Evolutionary conservation across 2,888 invertebrate species (phyloP).

Genomic region (Ypsolopha scabrella): DNA sequence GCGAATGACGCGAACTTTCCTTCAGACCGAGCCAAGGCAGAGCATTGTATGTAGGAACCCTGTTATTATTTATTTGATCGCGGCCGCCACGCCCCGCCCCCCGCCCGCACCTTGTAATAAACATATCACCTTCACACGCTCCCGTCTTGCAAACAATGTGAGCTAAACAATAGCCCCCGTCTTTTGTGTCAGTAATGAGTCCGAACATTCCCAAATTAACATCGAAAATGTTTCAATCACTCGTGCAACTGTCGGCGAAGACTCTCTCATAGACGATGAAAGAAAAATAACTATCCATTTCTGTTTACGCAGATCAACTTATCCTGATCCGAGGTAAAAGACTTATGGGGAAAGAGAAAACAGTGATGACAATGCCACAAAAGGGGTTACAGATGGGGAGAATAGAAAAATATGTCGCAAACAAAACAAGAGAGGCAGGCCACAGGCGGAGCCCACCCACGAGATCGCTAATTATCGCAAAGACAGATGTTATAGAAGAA

Average conservation of each 20-base stretch:
- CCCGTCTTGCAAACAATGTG: slow-evolving; percentile 22
- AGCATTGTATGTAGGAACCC: slow-evolving; percentile 7
- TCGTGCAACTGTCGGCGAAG: slow-evolving; percentile 7
- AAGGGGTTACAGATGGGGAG: slow-evolving; percentile 33
- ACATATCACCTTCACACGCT: slow-evolving; percentile 48
- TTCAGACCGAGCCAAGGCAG: slow-evolving; percentile 1
- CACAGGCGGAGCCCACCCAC: slow-evolving; percentile 48
- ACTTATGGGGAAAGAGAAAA: slow-evolving; percentile 62
- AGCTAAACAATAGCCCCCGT: slow-evolving; percentile 11
- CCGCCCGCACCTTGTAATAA: slow-evolving; percentile 35
- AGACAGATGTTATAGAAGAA: slow-evolving; percentile 55
- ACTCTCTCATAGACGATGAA: slow-evolving; percentile 5
- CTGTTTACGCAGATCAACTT: slow-evolving; percentile 36
- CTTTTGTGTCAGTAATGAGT: slow-evolving; percentile 35
- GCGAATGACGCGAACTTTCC: slow-evolving; percentile 41
- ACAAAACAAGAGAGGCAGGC: slow-evolving; percentile 19
- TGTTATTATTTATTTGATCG: slow-evolving; percentile 15
- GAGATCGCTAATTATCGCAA: slow-evolving; percentile 41
- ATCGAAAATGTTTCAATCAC: not conserved
- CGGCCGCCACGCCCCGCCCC: slow-evolving; percentile 12
- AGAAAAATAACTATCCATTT: slow-evolving; percentile 32
- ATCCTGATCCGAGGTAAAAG: slow-evolving; percentile 24
- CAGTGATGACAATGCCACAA: slow-evolving; percentile 44
- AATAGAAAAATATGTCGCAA: slow-evolving; percentile 32
- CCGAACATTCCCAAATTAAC: slow-evolving; percentile 1